phyloP scores from a whole-genome alignment of 2,797 vertebrate genomes.

The Catamblyrhynchus diadema region DNA sequence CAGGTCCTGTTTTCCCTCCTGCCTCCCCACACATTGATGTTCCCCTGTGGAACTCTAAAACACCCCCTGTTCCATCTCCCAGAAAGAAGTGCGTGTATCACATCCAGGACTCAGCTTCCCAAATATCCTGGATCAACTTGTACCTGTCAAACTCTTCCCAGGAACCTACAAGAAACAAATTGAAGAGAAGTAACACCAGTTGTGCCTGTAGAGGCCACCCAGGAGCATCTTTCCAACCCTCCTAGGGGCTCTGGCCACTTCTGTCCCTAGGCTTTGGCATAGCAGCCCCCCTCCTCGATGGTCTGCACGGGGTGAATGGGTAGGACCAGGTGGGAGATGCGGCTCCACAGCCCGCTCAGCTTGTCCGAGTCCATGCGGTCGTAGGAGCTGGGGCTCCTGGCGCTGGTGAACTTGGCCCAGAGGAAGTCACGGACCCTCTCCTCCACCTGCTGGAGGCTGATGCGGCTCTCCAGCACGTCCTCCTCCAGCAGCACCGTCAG shows the following conservation, averaged over 20 bases:
- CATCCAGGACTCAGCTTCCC: background rate
- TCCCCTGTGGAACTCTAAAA: background rate
- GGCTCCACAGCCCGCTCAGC: constrained; percentile 91
- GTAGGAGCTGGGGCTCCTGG: constrained; percentile 41
- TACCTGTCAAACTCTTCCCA: background rate
- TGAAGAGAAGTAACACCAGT: background rate
- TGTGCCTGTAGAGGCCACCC: background rate
- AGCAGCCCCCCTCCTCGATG: constrained; percentile 80
- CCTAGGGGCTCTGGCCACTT: background rate
- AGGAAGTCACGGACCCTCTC: constrained; percentile 85
- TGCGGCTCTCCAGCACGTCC: constrained; percentile 55
- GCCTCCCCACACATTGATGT: background rate
- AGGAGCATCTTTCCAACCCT: background rate
- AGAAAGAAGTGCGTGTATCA: background rate
- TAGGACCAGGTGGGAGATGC: constrained; percentile 90
- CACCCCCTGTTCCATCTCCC: background rate
- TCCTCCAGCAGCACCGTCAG: constrained; percentile 88
- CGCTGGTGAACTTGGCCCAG: constrained; percentile 76
- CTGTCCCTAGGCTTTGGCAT: background rate
- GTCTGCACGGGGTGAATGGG: constrained; percentile 78
- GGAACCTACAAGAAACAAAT: background rate
- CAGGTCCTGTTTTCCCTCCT: background rate
- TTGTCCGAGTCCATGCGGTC: constrained; percentile 86
- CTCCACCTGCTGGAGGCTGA: constrained; percentile 77
- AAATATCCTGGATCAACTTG: background rate